Evolutionary conservation across 2,888 invertebrate species (phyloP).

Genomic region (Amblyteles armatorius): DNA sequence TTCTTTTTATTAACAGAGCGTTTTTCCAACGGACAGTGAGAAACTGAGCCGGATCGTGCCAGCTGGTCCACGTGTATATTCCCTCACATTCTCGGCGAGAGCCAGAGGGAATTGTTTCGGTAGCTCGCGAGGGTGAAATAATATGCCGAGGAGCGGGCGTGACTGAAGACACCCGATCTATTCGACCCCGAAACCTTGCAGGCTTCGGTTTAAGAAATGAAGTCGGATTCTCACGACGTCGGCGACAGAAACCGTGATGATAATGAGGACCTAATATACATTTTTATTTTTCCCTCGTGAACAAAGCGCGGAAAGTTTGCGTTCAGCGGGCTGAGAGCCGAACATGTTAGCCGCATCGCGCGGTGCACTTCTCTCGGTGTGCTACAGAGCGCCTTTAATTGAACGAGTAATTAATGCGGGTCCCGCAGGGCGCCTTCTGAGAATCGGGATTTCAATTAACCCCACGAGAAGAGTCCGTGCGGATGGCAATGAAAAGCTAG

Average conservation of each 20-base stretch:
- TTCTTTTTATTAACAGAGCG: neutral
- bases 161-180: neutral
- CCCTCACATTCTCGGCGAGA: neutral
- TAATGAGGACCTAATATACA: slow-evolving; percentile 24
- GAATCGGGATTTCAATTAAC: slow-evolving; percentile 65
- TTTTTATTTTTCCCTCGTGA: slow-evolving; percentile 54
- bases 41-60: neutral
- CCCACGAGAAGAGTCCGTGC: slow-evolving; percentile 4
- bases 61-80: slow-evolving; percentile 13
- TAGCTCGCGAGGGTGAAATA: slow-evolving; percentile 4
- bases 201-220: neutral
- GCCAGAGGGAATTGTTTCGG: slow-evolving; percentile 1
- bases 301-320: slow-evolving; percentile 67
- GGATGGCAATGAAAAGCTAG: slow-evolving; percentile 27
- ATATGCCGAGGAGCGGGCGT: neutral
- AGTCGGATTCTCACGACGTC: neutral
- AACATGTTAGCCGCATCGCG: slow-evolving; percentile 26
- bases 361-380: slow-evolving; percentile 13
- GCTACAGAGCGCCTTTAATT: slow-evolving; percentile 52
- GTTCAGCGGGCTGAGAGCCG: slow-evolving; percentile 15
- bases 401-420: slow-evolving; percentile 68
- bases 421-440: slow-evolving; percentile 39
- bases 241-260: slow-evolving; percentile 21
- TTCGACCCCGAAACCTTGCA: neutral
- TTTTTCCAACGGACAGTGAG: neutral